A percentile compares a stretch with the other conserved stretches of the same genome.
phyloP scores from a whole-genome alignment of 2,113 vertebrate genomes.

The Tachysurus fulvidraco region DNA sequence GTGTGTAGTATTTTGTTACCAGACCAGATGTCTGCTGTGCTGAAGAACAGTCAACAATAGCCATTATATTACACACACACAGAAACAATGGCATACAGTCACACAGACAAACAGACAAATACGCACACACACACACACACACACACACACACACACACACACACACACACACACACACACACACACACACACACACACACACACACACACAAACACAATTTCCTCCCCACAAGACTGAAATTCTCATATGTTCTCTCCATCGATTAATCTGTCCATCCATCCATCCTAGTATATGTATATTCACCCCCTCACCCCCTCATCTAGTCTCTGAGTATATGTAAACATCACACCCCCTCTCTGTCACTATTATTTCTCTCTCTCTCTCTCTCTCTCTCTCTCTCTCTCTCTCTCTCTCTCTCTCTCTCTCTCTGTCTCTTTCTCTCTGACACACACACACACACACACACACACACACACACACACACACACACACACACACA shows the following conservation, averaged over 20 bases:
- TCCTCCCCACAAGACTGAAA: neutral
- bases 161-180: neutral
- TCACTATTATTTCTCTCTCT: neutral
- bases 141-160: neutral
- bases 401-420: too few relatives aligned
- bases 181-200: neutral
- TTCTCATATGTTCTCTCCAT: neutral
- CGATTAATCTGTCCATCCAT: neutral
- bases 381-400: too few relatives aligned
- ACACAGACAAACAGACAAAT: neutral
- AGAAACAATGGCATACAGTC: too few relatives aligned
- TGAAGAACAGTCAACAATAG: conserved; percentile 19
- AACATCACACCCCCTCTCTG: conserved; percentile 4
- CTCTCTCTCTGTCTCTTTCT: too few relatives aligned
- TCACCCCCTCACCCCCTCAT: conserved; percentile 20
- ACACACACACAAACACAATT: neutral
- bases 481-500: conserved; percentile 6
- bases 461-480: conserved; percentile 10
- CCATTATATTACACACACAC: neutral
- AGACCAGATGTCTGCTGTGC: conserved; percentile 20
- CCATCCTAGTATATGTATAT: conserved; percentile 6
- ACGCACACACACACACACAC: neutral
- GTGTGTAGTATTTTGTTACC: conserved; percentile 5
- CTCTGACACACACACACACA: neutral
- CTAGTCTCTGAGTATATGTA: neutral